These are phyloP conservation scores for Pimephales promelas DNA, from an alignment of 2,113 vertebrate species.

Conservation along the genomic window DNA sequence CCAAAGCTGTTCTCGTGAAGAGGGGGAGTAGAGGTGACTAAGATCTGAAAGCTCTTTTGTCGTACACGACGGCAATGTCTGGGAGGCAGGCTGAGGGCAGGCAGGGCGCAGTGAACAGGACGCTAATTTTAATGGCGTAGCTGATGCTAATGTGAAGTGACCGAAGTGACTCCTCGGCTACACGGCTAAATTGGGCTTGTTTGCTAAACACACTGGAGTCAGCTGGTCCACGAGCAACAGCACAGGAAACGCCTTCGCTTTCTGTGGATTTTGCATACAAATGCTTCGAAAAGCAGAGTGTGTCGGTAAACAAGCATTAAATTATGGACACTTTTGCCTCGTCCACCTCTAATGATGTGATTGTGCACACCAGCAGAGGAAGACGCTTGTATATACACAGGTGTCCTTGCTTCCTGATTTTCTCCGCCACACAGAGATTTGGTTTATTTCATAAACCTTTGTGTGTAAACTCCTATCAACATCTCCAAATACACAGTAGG, in stretches of 20 bases:
- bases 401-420: constrained; percentile 8
- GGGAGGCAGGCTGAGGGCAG: constrained; percentile 73
- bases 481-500: background rate
- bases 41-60: constrained; percentile 31
- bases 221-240: constrained; percentile 74
- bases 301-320: constrained; percentile 25
- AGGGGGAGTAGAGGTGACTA: constrained; percentile 4
- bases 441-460: constrained; percentile 44
- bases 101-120: constrained; percentile 80
- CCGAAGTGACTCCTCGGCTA: constrained; percentile 87
- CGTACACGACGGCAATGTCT: constrained; percentile 57
- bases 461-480: background rate
- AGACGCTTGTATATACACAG: constrained; percentile 33
- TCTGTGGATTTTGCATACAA: constrained; percentile 19
- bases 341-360: background rate
- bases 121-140: constrained; percentile 78
- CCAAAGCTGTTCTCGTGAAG: constrained; percentile 12
- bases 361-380: constrained; percentile 22
- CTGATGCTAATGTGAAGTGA: constrained; percentile 95
- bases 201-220: constrained; percentile 95
- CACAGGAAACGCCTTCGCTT: constrained; percentile 16
- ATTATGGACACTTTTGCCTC: background rate
- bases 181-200: constrained; percentile 92
- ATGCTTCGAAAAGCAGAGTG: background rate
- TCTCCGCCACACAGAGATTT: constrained; percentile 67